Evolutionary conservation across 2,888 invertebrate species (phyloP).

Genomic region (Oscheius sp.): DNA sequence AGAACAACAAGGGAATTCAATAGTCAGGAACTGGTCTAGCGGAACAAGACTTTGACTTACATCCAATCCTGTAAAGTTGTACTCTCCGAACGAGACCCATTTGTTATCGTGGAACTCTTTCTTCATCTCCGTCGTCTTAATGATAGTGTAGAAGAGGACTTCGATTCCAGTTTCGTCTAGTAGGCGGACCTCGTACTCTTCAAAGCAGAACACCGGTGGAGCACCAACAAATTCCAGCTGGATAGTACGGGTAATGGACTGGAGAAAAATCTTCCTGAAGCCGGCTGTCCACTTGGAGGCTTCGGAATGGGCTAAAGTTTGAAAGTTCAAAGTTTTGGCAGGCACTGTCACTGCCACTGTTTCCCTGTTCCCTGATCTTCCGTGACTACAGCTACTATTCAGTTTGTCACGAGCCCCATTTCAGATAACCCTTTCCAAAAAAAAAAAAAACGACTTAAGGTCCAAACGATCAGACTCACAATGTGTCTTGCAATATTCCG

Average conservation of each 20-base stretch:
- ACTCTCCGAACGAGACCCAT: slow-evolving; percentile 64
- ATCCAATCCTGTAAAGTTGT: slow-evolving; percentile 69
- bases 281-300: slow-evolving; percentile 73
- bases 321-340: background rate
- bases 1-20: no score
- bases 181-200: slow-evolving; percentile 70
- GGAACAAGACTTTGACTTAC: slow-evolving; percentile 33
- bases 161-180: slow-evolving; percentile 66
- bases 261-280: slow-evolving; percentile 67
- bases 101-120: slow-evolving; percentile 60
- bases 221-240: slow-evolving; percentile 71
- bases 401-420: no score
- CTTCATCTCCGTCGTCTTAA: slow-evolving; percentile 56
- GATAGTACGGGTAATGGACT: slow-evolving; percentile 62
- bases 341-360: background rate
- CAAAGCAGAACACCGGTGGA: slow-evolving; percentile 70
- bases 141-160: slow-evolving; percentile 53
- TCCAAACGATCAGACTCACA: slow-evolving; percentile 27
- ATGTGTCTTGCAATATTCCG: slow-evolving; percentile 40
- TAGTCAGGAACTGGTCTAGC: no score
- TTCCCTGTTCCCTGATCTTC: background rate
- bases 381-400: background rate
- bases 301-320: slow-evolving; percentile 62
- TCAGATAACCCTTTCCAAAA: no score
- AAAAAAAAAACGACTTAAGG: background rate